Evolutionary conservation across 1,140 invertebrate species (phyloP).

Genomic region (Chionoecetes opilio): DNA sequence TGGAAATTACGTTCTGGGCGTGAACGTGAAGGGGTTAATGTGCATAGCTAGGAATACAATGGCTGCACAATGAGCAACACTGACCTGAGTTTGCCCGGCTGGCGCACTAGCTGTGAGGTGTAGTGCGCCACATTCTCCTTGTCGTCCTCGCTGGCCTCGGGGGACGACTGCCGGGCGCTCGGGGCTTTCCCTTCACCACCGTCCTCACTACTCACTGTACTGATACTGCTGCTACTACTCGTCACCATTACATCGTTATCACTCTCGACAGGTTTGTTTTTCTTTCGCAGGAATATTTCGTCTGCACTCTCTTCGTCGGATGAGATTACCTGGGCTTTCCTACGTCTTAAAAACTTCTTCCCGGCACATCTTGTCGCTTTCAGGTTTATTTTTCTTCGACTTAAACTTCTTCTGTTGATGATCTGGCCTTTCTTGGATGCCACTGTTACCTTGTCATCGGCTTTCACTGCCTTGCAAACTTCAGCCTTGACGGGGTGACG

Average conservation of each 20-base stretch:
- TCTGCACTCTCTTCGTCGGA: neutral
- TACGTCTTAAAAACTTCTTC: neutral
- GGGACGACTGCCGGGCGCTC: neutral
- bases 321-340: neutral
- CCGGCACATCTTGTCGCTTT: neutral
- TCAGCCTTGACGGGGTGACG: neutral
- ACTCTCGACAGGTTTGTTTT: neutral
- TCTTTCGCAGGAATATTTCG: neutral
- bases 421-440: neutral
- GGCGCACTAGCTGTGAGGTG: neutral
- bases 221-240: neutral
- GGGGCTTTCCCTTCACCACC: neutral
- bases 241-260: neutral
- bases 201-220: neutral
- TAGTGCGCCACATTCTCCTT: slow-evolving; percentile 53
- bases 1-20: too few relatives aligned
- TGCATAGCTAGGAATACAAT: neutral
- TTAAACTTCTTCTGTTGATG: neutral
- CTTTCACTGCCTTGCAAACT: neutral
- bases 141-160: slow-evolving; percentile 36
- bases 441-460: neutral
- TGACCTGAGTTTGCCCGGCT: slow-evolving; percentile 50
- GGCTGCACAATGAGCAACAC: neutral
- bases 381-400: neutral
- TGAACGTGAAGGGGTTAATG: too few relatives aligned